These are phyloP conservation scores for Pangasianodon hypophthalmus DNA, from an alignment of 2,113 vertebrate genomes.

Conservation along the genomic window DNA sequence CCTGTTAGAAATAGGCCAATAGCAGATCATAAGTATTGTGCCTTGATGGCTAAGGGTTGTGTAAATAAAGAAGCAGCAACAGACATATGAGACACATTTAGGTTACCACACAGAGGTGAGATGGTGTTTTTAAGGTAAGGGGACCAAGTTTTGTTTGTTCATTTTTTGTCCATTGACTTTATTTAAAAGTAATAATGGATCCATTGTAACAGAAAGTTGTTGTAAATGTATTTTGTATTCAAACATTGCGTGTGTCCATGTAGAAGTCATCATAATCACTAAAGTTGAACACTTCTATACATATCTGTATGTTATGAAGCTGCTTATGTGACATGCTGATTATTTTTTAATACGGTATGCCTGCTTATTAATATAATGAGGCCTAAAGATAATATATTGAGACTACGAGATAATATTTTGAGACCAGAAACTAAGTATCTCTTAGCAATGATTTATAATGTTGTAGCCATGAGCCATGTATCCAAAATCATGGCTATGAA, in stretches of 20 bases:
- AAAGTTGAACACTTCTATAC: neutral
- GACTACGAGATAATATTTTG: neutral
- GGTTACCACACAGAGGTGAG: conserved; percentile 15
- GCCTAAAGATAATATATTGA: neutral
- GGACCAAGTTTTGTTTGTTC: neutral
- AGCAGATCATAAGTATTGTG: conserved; percentile 5
- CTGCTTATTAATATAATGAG: neutral
- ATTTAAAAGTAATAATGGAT: neutral
- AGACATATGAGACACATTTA: neutral
- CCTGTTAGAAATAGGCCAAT: conserved; percentile 36
- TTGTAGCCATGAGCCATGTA: neutral
- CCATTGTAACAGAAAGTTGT: neutral
- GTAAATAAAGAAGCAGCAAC: neutral
- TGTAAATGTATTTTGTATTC: neutral
- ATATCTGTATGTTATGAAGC: neutral
- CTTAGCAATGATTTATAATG: neutral
- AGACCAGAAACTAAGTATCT: neutral
- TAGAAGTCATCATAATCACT: neutral
- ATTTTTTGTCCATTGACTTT: neutral
- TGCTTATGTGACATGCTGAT: neutral
- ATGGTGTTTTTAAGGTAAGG: conserved; percentile 39
- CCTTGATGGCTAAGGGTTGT: conserved; percentile 17
- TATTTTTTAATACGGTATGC: too few relatives aligned
- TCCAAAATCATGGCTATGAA: neutral
- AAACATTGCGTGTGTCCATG: neutral